Percentiles rank a stretch among this genome's conserved stretches.
These are phyloP conservation scores for Odontocerum albicorne DNA, from an alignment of 2,888 invertebrate species.

Conservation along the genomic window DNA sequence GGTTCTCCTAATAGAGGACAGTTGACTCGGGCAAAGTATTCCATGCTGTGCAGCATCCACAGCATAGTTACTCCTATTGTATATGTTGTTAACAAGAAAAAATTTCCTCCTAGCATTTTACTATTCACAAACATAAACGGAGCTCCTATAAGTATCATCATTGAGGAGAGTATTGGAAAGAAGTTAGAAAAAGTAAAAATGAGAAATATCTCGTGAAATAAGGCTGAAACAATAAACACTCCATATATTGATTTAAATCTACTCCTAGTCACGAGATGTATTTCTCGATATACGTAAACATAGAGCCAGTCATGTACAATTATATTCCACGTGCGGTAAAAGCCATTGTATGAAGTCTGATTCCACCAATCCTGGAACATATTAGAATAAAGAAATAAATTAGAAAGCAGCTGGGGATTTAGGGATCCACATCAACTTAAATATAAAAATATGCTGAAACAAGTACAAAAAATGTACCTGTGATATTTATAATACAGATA, in stretches of 20 bases:
- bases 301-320: slow-evolving; percentile 94
- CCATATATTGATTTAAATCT: too few species aligned
- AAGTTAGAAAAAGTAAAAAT: slow-evolving; percentile 79
- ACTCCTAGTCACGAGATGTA: slow-evolving; percentile 48
- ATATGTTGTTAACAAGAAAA: slow-evolving; percentile 80
- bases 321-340: slow-evolving; percentile 92
- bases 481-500: too few species aligned
- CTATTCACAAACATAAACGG: too few species aligned
- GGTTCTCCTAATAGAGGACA: slow-evolving; percentile 45
- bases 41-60: slow-evolving; percentile 79
- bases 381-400: neutral
- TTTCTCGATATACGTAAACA: slow-evolving; percentile 82
- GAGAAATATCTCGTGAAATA: slow-evolving; percentile 89
- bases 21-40: slow-evolving; percentile 80
- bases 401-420: too few species aligned
- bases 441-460: too few species aligned
- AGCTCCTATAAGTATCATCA: too few species aligned
- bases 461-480: too few species aligned
- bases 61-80: slow-evolving; percentile 75
- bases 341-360: slow-evolving; percentile 73
- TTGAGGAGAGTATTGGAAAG: slow-evolving; percentile 87
- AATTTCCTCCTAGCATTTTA: slow-evolving; percentile 70
- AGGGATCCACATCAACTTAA: too few species aligned
- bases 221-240: too few species aligned
- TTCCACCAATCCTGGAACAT: slow-evolving; percentile 90